Evolutionary conservation across 1,140 invertebrate genomes (phyloP).

Genomic region (Halictus rubicundus): DNA sequence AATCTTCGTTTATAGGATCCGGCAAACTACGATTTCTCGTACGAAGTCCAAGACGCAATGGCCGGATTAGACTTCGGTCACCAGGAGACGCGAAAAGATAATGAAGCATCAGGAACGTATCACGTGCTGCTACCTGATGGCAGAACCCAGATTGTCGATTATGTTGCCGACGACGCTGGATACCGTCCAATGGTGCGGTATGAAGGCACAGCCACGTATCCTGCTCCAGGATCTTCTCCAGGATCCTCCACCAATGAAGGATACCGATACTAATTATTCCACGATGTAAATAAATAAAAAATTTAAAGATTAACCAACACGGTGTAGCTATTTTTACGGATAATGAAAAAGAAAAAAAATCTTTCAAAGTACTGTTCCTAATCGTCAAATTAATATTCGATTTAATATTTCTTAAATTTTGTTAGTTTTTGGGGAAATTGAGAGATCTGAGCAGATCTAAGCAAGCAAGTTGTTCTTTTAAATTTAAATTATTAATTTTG

Average conservation of each 20-base stretch:
- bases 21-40: conserved; percentile 85
- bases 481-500: too few relatives aligned
- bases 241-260: conserved; percentile 76
- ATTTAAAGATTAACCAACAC: not conserved
- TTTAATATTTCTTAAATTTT: too few relatives aligned
- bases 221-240: conserved; percentile 60
- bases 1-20: conserved; percentile 79
- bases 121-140: conserved; percentile 85
- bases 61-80: conserved; percentile 84
- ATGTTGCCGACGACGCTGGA: conserved; percentile 84
- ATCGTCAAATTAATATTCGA: too few relatives aligned
- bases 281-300: not conserved
- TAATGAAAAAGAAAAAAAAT: too few relatives aligned
- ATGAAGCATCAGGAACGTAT: conserved; percentile 83
- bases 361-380: too few relatives aligned
- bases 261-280: conserved; percentile 80
- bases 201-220: conserved; percentile 82
- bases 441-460: too few relatives aligned
- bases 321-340: too few relatives aligned
- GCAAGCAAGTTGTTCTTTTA: too few relatives aligned
- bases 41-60: conserved; percentile 83
- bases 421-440: too few relatives aligned
- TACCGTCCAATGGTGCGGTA: conserved; percentile 86
- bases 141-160: conserved; percentile 84
- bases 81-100: conserved; percentile 83